These are phyloP conservation scores for Mechanitis messenoides DNA, from an alignment of 2,888 invertebrate species.

Conservation along the genomic window DNA sequence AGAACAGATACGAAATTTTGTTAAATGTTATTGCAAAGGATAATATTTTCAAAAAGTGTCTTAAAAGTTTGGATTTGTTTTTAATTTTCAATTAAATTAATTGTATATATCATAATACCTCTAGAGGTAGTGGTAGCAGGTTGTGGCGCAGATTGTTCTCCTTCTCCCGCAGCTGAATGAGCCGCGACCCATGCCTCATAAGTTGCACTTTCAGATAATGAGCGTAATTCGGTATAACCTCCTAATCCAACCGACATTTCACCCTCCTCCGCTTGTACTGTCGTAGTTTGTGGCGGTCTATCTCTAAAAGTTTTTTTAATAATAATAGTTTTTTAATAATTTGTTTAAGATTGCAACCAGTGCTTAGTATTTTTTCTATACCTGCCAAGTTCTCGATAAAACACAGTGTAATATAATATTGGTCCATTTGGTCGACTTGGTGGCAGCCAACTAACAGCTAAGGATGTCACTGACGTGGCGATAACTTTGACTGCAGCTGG, in stretches of 20 bases:
- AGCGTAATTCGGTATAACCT: conserved; percentile 79
- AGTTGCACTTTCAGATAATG: conserved; percentile 82
- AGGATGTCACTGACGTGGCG: conserved; percentile 86
- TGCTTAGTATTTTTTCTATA: conserved; percentile 35
- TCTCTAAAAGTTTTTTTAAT: conserved; percentile 42
- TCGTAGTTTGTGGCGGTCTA: conserved; percentile 65
- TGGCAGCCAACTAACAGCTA: conserved; percentile 90
- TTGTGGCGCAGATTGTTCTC: conserved; percentile 85
- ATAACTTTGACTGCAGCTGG: conserved; percentile 91
- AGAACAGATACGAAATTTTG: not conserved
- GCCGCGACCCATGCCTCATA: conserved; percentile 94
- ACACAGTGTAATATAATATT: conserved; percentile 88
- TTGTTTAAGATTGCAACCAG: not conserved
- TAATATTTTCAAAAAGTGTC: too few species aligned
- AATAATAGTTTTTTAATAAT: not conserved
- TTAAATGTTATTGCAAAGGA: too few species aligned
- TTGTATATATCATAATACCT: conserved; percentile 58
- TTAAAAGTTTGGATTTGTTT: too few species aligned
- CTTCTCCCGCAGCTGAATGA: conserved; percentile 87
- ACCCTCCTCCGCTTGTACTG: conserved; percentile 61
- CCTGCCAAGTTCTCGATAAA: conserved; percentile 83
- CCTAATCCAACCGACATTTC: conserved; percentile 62
- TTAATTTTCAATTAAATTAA: too few species aligned
- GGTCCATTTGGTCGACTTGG: conserved; percentile 88
- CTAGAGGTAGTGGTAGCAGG: conserved; percentile 84